Evolutionary conservation across 2,888 invertebrate species (phyloP), one percentile per base, ranked within the genome.

Genomic region (Neoitamus cyanurus): DNA sequence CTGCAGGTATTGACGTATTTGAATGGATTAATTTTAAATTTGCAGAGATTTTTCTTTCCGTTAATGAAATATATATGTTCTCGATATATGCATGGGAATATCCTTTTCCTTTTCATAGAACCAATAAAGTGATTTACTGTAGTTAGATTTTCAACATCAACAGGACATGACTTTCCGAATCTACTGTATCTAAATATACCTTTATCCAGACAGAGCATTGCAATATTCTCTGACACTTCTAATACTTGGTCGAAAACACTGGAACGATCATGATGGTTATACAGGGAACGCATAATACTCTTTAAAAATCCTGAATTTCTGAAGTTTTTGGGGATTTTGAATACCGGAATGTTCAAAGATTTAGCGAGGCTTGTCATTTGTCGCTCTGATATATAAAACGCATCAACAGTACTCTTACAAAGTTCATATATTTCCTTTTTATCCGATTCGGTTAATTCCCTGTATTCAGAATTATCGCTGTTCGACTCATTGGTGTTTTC

Each of bases 141-240:
- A 68, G 86, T 83, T 15, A 86, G 11, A 78, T 93, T 92, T 88
- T 89, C 92, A 77, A 94, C 90, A 87, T 93, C 93, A 0, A 95
- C 94, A 0, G 95, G 95, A 88, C 95, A 95, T 88, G 93, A 92
- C 83, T 93, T 92, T 28, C 93, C 92, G 89, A 94, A 95, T 87
- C 93, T 92, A 88, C 95, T 95, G 25, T 93, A 88, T 86, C 94
- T 93, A 88, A 91, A 94, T 89, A 93, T 93, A 3, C 95, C 95
- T 86, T 90, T 90, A 1, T 90, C 88, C 46, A 95, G 88, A 69
- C 95, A 89, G 83, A 90, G 90, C 87, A 94, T 93, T 4, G 94
- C 94, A 15, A 92, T 90, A 86, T 93, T 92, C 13, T 90, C 86
- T 82, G 91, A 91, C 1, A 94, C 88, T 36, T 92, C 90, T 88